phyloP scores from a whole-genome alignment of 2,888 invertebrate species.

The Trissolcus japonicus region DNA sequence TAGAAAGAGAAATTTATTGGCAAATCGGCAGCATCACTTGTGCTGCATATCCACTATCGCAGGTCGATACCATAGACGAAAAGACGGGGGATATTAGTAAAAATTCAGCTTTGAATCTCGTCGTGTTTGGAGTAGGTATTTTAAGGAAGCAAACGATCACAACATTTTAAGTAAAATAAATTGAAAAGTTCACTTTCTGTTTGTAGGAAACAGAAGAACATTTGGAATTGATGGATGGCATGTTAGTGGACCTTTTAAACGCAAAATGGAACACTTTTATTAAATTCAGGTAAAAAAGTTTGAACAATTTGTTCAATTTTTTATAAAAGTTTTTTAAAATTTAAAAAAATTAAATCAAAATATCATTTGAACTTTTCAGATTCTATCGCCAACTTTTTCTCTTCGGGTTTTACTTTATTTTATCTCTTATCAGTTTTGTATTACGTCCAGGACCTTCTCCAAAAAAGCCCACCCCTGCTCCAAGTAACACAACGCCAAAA shows the following conservation, averaged over 20 bases:
- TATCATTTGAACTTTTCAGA: slow-evolving; percentile 76
- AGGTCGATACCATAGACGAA: slow-evolving; percentile 96
- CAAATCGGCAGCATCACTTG: slow-evolving; percentile 97
- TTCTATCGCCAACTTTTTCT: slow-evolving; percentile 95
- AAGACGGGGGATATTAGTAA: slow-evolving; percentile 95
- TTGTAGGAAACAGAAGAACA: slow-evolving; percentile 94
- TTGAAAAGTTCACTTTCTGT: neutral
- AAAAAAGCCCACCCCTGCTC: slow-evolving; percentile 1
- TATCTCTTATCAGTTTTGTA: slow-evolving; percentile 92
- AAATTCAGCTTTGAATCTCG: slow-evolving; percentile 95
- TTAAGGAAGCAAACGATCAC: neutral
- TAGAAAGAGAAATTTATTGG: slow-evolving; percentile 98
- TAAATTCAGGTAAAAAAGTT: slow-evolving; percentile 80
- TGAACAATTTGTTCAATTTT: neutral
- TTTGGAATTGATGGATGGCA: slow-evolving; percentile 95
- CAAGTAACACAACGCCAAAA: slow-evolving; percentile 23
- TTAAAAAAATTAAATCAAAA: neutral
- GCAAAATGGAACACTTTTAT: slow-evolving; percentile 99
- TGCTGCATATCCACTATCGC: slow-evolving; percentile 95
- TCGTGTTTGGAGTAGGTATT: slow-evolving; percentile 91
- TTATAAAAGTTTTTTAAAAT: neutral
- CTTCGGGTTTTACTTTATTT: slow-evolving; percentile 92
- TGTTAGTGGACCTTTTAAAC: slow-evolving; percentile 93
- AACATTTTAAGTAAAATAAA: neutral
- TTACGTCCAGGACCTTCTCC: slow-evolving; percentile 87